Evolutionary conservation across 1,140 invertebrate species (phyloP).

Genomic region (Holcopasites calliopsidis): DNA sequence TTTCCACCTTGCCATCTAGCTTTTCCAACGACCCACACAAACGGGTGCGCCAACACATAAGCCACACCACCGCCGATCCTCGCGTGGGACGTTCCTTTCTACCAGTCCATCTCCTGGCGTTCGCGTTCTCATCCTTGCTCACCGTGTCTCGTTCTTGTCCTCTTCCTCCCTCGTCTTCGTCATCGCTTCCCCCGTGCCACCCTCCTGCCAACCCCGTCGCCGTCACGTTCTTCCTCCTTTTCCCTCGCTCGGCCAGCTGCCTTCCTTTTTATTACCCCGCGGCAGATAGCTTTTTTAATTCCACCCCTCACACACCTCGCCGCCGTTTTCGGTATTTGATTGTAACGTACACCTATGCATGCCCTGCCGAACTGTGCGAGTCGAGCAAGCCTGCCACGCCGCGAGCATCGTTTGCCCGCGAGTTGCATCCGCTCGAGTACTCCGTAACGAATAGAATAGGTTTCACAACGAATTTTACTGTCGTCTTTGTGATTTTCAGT

Average conservation of each 20-base stretch:
- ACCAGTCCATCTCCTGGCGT: neutral
- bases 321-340: constrained; percentile 75
- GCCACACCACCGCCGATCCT: constrained; percentile 1
- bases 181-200: neutral
- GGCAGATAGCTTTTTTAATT: constrained; percentile 77
- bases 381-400: constrained; percentile 8
- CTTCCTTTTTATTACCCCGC: constrained; percentile 71
- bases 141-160: neutral
- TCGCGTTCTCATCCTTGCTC: constrained; percentile 14
- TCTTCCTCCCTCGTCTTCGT: constrained; percentile 11
- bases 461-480: constrained; percentile 3
- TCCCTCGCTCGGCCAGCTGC: too few relatives aligned
- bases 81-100: constrained; percentile 30
- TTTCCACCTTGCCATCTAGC: constrained; percentile 61
- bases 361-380: constrained; percentile 31
- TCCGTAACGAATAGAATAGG: constrained; percentile 29
- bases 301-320: constrained; percentile 46
- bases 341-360: constrained; percentile 73
- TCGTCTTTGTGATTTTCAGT: constrained; percentile 50
- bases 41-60: constrained; percentile 8
- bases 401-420: constrained; percentile 44
- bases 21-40: constrained; percentile 53
- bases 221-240: constrained; percentile 45
- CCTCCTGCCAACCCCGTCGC: neutral
- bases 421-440: constrained; percentile 19